Conservation (phyloP, 2,888 invertebrate species). For the Orthosia gracilis region DNA sequence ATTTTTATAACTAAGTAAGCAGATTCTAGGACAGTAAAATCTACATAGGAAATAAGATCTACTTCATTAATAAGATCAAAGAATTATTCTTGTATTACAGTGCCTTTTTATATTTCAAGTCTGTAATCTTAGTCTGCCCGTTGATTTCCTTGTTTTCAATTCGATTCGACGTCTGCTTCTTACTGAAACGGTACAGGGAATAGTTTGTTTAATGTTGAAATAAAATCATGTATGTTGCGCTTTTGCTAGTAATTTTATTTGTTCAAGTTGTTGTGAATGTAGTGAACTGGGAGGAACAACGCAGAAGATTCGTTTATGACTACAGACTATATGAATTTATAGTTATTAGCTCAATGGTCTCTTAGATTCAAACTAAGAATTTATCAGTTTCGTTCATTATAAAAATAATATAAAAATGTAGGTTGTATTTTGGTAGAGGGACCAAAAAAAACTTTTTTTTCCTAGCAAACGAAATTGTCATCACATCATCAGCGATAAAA, state of each 20-base stretch:
- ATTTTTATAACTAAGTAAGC: slow-evolving; percentile 1
- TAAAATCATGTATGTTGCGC: slow-evolving; percentile 53
- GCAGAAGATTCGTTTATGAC: not conserved
- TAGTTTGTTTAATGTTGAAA: slow-evolving; percentile 49
- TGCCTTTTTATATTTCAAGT: slow-evolving; percentile 49
- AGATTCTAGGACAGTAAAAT: slow-evolving; percentile 4
- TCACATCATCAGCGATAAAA: too few relatives aligned
- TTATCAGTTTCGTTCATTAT: not conserved
- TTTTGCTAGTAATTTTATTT: slow-evolving; percentile 44
- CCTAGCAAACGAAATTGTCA: too few relatives aligned
- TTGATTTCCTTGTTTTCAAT: slow-evolving; percentile 49
- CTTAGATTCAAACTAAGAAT: not conserved
- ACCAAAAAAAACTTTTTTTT: too few relatives aligned
- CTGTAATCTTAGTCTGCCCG: slow-evolving; percentile 39
- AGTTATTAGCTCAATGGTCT: not conserved
- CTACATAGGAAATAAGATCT: slow-evolving; percentile 19
- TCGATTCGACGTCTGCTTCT: slow-evolving; percentile 46
- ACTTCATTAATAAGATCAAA: slow-evolving; percentile 45
- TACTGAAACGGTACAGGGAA: slow-evolving; percentile 52
- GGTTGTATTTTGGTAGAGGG: too few relatives aligned
- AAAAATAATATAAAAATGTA: too few relatives aligned
- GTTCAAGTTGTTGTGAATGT: slow-evolving; percentile 43
- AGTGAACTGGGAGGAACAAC: not conserved
- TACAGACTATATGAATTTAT: not conserved
- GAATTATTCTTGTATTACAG: slow-evolving; percentile 33